Evolutionary conservation across 1,140 invertebrate genomes (phyloP).

Genomic region (Stegodyphus mimosarum): DNA sequence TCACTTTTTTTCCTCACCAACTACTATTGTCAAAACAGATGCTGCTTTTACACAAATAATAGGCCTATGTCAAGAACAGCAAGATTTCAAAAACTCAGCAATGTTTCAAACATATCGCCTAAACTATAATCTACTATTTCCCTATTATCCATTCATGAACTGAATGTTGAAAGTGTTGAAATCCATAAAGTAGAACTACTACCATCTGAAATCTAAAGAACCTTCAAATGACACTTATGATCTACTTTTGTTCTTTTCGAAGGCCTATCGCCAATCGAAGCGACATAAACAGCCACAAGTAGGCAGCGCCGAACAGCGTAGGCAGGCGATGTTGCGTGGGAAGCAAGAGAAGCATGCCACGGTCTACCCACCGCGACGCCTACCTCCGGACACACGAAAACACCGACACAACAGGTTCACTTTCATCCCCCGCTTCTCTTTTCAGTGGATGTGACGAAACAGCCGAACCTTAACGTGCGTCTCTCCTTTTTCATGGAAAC

Average conservation of each 20-base stretch:
- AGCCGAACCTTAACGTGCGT: too few relatives aligned
- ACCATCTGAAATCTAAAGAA: not conserved
- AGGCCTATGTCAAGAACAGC: too few relatives aligned
- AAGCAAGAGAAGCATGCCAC: conserved; percentile 39
- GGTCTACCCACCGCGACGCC: conserved; percentile 47
- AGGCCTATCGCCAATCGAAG: not conserved
- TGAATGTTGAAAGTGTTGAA: too few relatives aligned
- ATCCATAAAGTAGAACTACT: too few relatives aligned
- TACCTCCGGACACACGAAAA: not conserved
- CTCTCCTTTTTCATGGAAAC: too few relatives aligned
- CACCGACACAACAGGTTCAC: not conserved
- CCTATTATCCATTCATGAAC: too few relatives aligned
- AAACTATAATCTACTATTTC: too few relatives aligned
- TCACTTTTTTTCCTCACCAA: too few relatives aligned
- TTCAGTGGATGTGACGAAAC: not conserved
- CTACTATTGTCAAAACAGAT: too few relatives aligned
- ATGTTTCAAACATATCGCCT: too few relatives aligned
- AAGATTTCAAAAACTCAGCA: too few relatives aligned
- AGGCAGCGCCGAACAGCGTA: conserved; percentile 18
- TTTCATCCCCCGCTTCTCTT: not conserved
- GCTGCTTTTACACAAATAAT: too few relatives aligned
- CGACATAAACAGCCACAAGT: not conserved
- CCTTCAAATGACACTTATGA: not conserved
- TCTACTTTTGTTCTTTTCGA: conserved; percentile 26
- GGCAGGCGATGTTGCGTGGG: conserved; percentile 32